Percentiles rank a stretch among this genome's conserved stretches.
Evolutionary conservation across 2,888 invertebrate species (phyloP).

Genomic region (Theodoxus fluviatilis): DNA sequence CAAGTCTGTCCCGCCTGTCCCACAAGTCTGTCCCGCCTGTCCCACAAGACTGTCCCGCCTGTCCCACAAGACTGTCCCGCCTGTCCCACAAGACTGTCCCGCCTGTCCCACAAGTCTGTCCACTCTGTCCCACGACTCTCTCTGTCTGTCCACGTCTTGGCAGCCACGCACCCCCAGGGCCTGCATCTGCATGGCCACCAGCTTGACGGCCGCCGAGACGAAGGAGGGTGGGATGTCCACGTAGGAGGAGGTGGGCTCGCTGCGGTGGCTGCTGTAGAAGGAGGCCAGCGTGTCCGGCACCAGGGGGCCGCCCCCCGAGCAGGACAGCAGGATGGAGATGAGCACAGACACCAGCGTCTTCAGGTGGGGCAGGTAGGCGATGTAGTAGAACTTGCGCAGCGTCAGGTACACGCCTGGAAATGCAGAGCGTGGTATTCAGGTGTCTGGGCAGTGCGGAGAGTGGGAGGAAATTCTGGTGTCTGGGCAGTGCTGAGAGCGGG

Average conservation of each 20-base stretch:
- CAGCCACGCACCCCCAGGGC: conserved; percentile 81
- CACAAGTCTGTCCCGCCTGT: no score
- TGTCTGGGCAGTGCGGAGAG: no score
- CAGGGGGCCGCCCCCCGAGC: conserved; percentile 68
- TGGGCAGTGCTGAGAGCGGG: no score
- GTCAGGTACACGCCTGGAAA: conserved; percentile 84
- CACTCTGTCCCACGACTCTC: no score
- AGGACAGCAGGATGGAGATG: conserved; percentile 74
- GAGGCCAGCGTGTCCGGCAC: conserved; percentile 51
- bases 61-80: no score
- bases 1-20: no score
- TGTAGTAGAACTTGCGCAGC: conserved; percentile 89
- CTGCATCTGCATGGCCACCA: conserved; percentile 93
- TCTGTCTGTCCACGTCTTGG: no score
- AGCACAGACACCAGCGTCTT: conserved; percentile 74
- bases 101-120: no score
- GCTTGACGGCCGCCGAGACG: conserved; percentile 92
- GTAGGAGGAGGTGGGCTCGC: conserved; percentile 45
- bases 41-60: no score
- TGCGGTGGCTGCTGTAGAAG: conserved; percentile 52
- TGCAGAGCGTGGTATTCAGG: conserved; percentile 14
- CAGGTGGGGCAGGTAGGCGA: conserved; percentile 91
- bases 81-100: no score
- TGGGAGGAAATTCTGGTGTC: no score
- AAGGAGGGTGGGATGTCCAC: conserved; percentile 85